Evolutionary conservation across 2,797 vertebrate genomes (phyloP), one percentile per base, ranked within the genome.

Genomic region (Mus minutoides): DNA sequence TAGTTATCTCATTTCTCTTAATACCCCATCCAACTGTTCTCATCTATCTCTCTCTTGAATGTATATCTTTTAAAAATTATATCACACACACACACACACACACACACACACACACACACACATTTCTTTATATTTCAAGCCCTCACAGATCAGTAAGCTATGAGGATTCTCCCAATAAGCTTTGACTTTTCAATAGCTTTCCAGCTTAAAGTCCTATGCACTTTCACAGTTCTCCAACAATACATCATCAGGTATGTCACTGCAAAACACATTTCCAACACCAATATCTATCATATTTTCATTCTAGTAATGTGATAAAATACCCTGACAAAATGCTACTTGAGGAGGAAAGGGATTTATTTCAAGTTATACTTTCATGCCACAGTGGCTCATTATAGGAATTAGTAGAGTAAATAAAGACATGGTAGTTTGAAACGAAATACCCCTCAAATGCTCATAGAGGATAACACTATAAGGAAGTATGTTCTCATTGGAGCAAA

Each of bases 371-470:
- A 31, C 19, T 40, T 40, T 21, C 26, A 49, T n/a, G 43, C 9
- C 46, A 49, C 13, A 77, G 43, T 31, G 13, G 7, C 31, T 17
- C 43, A 19, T 19, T 43, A 24, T 77, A 31, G 14, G 26, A 77
- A 17, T 31, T 49, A 16, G 26, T 13, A 49, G 5, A 77, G 7
- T 49, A 77, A 77, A 7, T 49, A 2, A 31, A 16, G 4, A 3
- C 4, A 0, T 69, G 67, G 34, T 34, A 10, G 31, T 7, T 69
- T 16, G 34, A n/a, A 17, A 17, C 5, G 2, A 40, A 29, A 46
- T 7, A 2, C 0, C 4, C 40, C 21, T 43, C 5, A 43, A 1
- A 43, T 3, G 24, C 6, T 49, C 43, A 49, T 3, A 77, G 46
- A 7, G 7, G 52, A 31, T 77, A 17, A 34, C 31, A n/a, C 4